phyloP scores from a whole-genome alignment of 1,140 invertebrate species.

The Musca domestica region DNA sequence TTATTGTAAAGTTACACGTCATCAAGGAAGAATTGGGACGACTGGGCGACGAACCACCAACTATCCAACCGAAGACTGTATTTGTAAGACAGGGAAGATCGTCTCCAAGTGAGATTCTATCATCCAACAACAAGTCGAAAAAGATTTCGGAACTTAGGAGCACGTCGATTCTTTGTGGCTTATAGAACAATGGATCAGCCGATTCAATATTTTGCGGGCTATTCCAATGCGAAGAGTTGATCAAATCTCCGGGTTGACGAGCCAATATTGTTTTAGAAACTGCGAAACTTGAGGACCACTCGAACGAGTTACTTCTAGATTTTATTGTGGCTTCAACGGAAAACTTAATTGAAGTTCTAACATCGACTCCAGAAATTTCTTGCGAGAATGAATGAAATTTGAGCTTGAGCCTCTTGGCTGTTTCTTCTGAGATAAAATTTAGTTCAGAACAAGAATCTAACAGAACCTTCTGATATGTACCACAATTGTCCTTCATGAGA shows the following conservation, averaged over 20 bases:
- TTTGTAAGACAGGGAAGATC: not conserved
- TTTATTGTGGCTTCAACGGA: not conserved
- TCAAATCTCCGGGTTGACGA: not conserved
- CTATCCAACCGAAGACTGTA: conserved; percentile 3
- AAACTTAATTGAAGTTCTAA: not conserved
- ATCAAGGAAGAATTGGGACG: not conserved
- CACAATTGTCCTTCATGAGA: conserved; percentile 21
- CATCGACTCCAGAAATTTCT: not conserved
- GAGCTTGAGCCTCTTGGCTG: not conserved
- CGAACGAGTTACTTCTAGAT: no score
- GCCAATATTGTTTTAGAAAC: no score
- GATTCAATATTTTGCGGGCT: not conserved
- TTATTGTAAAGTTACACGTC: not conserved
- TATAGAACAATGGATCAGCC: no score
- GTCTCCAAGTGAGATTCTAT: not conserved
- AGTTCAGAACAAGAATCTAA: conserved; percentile 15
- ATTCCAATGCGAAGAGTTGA: not conserved
- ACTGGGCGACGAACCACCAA: no score
- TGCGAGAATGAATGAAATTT: not conserved
- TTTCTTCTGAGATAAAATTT: no score
- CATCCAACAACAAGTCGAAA: no score
- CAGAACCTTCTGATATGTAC: conserved; percentile 9
- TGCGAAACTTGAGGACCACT: not conserved
- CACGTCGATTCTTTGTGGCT: no score
- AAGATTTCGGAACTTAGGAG: no score